Conservation (phyloP, 2,113 vertebrate species). For the Xiphophorus maculatus region DNA sequence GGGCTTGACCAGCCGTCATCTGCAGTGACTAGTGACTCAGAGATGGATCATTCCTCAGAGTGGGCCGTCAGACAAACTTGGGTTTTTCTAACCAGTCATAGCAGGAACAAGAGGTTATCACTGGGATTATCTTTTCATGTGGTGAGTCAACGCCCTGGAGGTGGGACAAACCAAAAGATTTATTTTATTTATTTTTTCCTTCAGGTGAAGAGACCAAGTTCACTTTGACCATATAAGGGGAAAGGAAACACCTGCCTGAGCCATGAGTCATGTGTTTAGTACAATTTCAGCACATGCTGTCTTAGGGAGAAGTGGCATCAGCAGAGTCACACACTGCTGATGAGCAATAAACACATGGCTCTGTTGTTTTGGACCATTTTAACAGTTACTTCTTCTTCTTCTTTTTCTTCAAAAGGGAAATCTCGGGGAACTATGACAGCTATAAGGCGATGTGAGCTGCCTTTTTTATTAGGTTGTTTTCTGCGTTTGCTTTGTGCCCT, state of each 20-base stretch:
- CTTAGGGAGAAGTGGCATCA: slow-evolving; percentile 57
- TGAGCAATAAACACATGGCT: slow-evolving; percentile 48
- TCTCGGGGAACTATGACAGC: neutral
- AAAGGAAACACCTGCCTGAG: slow-evolving; percentile 3
- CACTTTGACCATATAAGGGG: slow-evolving; percentile 27
- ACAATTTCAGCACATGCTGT: slow-evolving; percentile 18
- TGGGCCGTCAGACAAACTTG: slow-evolving; percentile 16
- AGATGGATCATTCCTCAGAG: slow-evolving; percentile 44
- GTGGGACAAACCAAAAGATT: slow-evolving; percentile 9
- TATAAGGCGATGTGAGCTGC: neutral
- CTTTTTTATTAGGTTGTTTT: neutral
- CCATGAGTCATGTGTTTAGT: slow-evolving; percentile 43
- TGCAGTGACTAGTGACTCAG: slow-evolving; percentile 58
- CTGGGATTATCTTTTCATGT: slow-evolving; percentile 18
- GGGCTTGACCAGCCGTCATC: slow-evolving; percentile 60
- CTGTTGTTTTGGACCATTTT: slow-evolving; percentile 5
- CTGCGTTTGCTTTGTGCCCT: neutral
- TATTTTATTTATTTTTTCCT: neutral
- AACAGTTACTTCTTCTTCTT: neutral
- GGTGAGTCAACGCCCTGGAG: slow-evolving; percentile 35
- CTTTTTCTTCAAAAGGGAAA: slow-evolving; percentile 8
- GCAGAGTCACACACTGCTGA: slow-evolving; percentile 46
- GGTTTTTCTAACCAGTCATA: slow-evolving; percentile 35
- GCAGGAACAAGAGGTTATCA: slow-evolving; percentile 19
- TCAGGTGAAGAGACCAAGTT: neutral